Base-by-base conservation (phyloP, 2,797 vertebrate species). In the Phyllotis vaccarum region DNA sequence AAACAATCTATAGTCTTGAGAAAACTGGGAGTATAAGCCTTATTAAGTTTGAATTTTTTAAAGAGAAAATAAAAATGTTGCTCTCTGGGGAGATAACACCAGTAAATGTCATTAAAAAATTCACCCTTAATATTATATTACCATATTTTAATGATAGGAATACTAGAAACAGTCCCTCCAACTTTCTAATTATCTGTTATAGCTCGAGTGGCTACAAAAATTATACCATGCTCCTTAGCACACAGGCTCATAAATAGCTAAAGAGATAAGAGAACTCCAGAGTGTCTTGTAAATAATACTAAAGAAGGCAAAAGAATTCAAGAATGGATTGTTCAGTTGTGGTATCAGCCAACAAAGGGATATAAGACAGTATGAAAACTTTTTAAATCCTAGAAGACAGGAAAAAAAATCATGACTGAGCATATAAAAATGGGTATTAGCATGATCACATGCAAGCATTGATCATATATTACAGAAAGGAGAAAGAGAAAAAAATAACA, bases 381-480 rank as follows among this genome's bases (percentile, higher is more conserved):
- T 70, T 31, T 54, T 95, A 14, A 11, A 92, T 85, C 13, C 80
- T 52, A 37, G n/a, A 93, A 90, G 87, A 83, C 12, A 78, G 60
- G 21, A 85, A 66, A 90, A 85, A 66, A 90, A 81, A 74, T 58
- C 10, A 85, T 81, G 24, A 62, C 64, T 12, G 82, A 80, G 13
- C 66, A 37, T 74, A 27, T 60, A 22, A 62, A 29, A 37, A 29
- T 46, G 40, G 27, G 3, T 9, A 78, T 89, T 93, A 82, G 1
- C 16, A 70, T 86, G 76, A 58, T 0, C 5, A 29, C 16, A 87
- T 29, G 1, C 80, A 81, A 72, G 2, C 27, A 54, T 86, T 86
- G 24, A 83, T 31, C 90, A 79, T 89, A 68, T 79, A 52, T 37
- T 22, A 75, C 0, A 89, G 24, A 11, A 62, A 95, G 10, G 91